Evolutionary conservation across 2,888 invertebrate genomes (phyloP).

Genomic region (Lutraria lutraria): DNA sequence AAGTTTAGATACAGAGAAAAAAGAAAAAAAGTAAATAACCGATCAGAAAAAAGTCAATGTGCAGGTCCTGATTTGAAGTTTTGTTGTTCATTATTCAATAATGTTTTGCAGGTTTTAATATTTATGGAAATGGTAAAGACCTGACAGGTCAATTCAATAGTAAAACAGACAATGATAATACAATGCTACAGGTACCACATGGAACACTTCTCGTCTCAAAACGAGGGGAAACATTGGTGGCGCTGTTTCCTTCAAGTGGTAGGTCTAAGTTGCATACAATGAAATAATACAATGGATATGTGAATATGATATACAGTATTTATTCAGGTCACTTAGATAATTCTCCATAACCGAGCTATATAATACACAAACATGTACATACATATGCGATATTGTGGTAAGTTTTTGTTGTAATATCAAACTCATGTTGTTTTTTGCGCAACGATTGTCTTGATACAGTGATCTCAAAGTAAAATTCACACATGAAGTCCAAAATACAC

Average conservation of each 20-base stretch:
- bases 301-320: no score
- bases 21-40: no score
- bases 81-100: background rate
- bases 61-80: background rate
- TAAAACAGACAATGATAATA: background rate
- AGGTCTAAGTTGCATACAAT: background rate
- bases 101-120: constrained; percentile 3
- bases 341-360: background rate
- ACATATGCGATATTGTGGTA: background rate
- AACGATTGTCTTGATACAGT: no score
- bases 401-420: background rate
- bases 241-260: constrained; percentile 14
- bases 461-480: no score
- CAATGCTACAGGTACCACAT: background rate
- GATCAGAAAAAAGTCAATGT: no score
- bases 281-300: background rate
- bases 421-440: no score
- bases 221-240: background rate
- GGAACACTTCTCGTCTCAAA: constrained; percentile 7
- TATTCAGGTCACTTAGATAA: background rate
- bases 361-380: background rate
- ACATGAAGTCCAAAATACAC: no score
- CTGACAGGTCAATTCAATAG: background rate
- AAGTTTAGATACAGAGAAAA: no score
- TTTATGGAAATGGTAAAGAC: constrained; percentile 29